Base-by-base conservation (phyloP, 2,797 vertebrate genomes). In the Enteromius anoplus region DNA sequence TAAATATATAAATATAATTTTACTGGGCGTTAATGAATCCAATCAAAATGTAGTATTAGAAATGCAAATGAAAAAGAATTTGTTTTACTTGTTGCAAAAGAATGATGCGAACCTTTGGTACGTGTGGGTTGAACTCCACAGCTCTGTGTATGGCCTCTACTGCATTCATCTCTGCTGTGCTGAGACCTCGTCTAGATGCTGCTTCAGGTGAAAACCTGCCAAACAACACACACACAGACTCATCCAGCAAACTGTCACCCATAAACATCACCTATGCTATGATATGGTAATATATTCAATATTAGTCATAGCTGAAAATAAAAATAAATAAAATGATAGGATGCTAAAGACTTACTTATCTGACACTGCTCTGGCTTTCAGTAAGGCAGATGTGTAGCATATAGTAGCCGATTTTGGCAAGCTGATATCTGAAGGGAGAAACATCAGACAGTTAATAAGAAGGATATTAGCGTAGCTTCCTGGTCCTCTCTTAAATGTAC, bases 111-210 rank as follows among this genome's bases (percentile, higher is more conserved):
- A 99, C 98, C 96, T 99, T 99, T 94, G 98, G 98, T 94, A 99
- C 98, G 64, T 99, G 98, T 91, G 98, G 98, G 93, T 99, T 99
- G 93, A 99, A 99, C 93, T 99, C 98, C 88, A 99, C 98, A 76
- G 98, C 98, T 95, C 98, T 97, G 93, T 99, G 98, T 94, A 99
- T 99, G 90, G 98, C 98, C 95, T 99, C 97, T 90, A 99, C 97
- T 77, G 98, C 98, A 83, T 97, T 99, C 94, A 99, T 99, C 93
- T 99, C 98, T 90, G 98, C 97, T 91, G 97, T 97, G 90, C 96
- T 99, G n/a, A 99, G 95, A 51, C 98, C 98, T 94, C 97, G 95
- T 90, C 96, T 95, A 64, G 97, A 99, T 0, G 98, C 98, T 71
- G 97, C 96, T 94, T 99, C 98, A 89, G 98, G 97, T 87, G 98